Evolutionary conservation across 2,888 invertebrate species (phyloP), one percentile per base, ranked within the genome.

Genomic region (Parnassius smintheus): DNA sequence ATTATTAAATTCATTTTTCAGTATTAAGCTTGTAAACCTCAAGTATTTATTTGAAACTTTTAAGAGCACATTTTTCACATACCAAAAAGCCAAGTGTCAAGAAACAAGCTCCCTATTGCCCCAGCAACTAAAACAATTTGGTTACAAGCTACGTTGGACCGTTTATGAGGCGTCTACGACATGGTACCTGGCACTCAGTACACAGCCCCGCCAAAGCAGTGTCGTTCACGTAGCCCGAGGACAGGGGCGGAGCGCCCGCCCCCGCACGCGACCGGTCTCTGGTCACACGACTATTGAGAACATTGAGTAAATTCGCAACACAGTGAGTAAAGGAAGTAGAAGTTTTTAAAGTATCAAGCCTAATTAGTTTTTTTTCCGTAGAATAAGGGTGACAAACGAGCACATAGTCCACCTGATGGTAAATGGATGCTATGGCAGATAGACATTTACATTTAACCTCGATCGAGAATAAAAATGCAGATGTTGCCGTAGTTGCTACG

Each of bases 121-220:
- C 52, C 63, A 56, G 52, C 44, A 59, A n/a, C 18, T 45, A 44
- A 53, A 49, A 12, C 42, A 49, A 22, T 18, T 35, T 18, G 44
- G 45, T 46, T 44, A 61, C 48, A 51, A 45, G 49, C 8, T 13
- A 25, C 22, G 46, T 56, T 35, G 55, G 18, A 9, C 9, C 41
- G 42, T 2, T 13, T 41, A 18, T 35, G 56, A 56, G 59, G 59
- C 63, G 63, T 64, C 41, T 12, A 46, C 46, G 54, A 63, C 55
- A 58, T 22, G 58, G 49, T 25, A 41, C 45, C 61, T 7, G 52
- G 46, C 56, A 11, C 51, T 41, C 46, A 18, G 25, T 49, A 13
- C 60, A 48, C 49, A 65, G 78, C 76, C 80, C 82, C 86, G 85
- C 86, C 83, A 84, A 81, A 81, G 70, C 75, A 68, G 76, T 87